A percentile compares a stretch with the other conserved stretches of the same genome.
phyloP scores from a whole-genome alignment of 2,113 vertebrate species.

The Pagrus major region DNA sequence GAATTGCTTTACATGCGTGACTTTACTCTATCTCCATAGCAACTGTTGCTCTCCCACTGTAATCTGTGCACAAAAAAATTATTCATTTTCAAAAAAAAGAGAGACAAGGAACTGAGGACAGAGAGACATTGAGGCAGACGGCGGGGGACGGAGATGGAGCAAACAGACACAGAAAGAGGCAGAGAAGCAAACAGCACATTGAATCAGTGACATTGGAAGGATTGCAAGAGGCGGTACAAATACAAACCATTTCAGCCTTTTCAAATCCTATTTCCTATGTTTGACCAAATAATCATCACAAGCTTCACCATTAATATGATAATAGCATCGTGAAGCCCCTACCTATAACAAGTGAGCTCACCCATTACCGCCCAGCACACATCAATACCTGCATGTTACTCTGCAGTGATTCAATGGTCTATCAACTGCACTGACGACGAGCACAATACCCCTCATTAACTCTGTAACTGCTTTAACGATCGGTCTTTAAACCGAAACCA shows the following conservation, averaged over 20 bases:
- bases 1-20: conserved; percentile 73
- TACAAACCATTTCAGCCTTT: conserved; percentile 13
- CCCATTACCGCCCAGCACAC: conserved; percentile 13
- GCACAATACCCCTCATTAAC: conserved; percentile 55
- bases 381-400: conserved; percentile 41
- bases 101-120: conserved; percentile 41
- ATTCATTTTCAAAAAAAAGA: conserved; percentile 66
- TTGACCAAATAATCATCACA: conserved; percentile 25
- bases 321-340: conserved; percentile 2
- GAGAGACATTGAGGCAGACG: conserved; percentile 24
- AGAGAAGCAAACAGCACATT: conserved; percentile 6
- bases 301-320: conserved; percentile 14
- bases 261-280: conserved; percentile 25
- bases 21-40: conserved; percentile 84
- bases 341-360: conserved; percentile 1
- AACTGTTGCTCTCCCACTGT: conserved; percentile 80
- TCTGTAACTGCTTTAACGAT: conserved; percentile 39
- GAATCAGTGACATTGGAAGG: conserved; percentile 31
- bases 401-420: conserved; percentile 22
- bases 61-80: conserved; percentile 68
- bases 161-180: conserved; percentile 15
- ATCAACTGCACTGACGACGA: conserved; percentile 24
- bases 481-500: conserved; percentile 31
- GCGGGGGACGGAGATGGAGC: not conserved
- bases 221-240: conserved; percentile 39